Evolutionary conservation across 2,797 vertebrate genomes (phyloP), one percentile per base, ranked within the genome.

Genomic region (Rhinophrynus dorsalis): DNA sequence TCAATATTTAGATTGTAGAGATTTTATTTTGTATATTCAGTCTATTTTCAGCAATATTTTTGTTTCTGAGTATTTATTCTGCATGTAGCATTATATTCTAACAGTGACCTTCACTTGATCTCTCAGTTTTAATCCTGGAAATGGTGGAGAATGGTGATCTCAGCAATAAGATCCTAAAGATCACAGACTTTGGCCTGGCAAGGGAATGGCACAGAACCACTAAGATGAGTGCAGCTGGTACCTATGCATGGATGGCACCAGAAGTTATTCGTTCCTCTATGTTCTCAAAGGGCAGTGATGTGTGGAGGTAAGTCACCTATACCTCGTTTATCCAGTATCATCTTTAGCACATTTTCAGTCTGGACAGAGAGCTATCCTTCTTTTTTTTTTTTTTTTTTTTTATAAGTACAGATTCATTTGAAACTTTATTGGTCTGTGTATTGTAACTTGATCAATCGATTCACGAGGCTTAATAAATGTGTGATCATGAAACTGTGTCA

Each of bases 171-270:
- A 94, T 92, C 13, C 78, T 98, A 88, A 98, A 98, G 93, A 97
- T 98, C 88, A 98, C 96, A n/a, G 96, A 98, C 85, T 98, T 98
- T 40, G 96, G 96, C 67, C 85, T 98, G 88, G 96, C 96, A 30
- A 92, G 96, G 40, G 96, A 98, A 79, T 98, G 96, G 96, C 95
- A 98, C 84, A 91, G 93, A 74, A 98, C 96, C 76, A 98, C 96
- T 78, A 98, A 97, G 90, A 98, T 98, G 96, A 98, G 95, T 1
- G 95, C 95, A 0, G 96, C 96, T 1, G 96, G 96, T 51, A 98
- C 96, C 0, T 98, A 98, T 4, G 96, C 96, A 72, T 98, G 96
- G 96, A 98, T 98, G 96, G 95, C 96, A 2, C 96, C 96, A 0
- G 96, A 98, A 78, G 96, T 98, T 82, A 98, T 98, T 77, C 93